phyloP scores from a whole-genome alignment of 2,113 vertebrate species.

The Marmota monax region DNA sequence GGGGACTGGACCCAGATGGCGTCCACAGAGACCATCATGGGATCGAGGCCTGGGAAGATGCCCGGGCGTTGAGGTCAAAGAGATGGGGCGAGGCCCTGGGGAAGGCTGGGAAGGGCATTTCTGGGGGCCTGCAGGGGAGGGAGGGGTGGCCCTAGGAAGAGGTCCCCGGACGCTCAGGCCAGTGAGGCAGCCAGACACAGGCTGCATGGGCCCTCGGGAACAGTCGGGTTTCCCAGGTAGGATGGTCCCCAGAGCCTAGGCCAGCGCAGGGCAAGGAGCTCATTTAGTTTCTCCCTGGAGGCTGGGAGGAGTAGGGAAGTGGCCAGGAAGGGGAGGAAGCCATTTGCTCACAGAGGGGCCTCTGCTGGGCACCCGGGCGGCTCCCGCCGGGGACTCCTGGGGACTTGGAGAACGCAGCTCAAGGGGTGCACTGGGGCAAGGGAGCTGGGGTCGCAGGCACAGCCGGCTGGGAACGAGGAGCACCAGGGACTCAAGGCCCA shows the following conservation, averaged over 20 bases:
- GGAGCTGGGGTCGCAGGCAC: not conserved
- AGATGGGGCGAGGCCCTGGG: not conserved
- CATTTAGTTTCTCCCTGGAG: not conserved
- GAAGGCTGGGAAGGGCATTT: no score
- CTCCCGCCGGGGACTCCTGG: no score
- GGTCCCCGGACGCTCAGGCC: no score
- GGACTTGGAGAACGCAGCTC: not conserved
- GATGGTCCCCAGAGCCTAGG: not conserved
- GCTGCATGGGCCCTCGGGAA: not conserved
- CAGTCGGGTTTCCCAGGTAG: not conserved
- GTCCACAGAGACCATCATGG: not conserved
- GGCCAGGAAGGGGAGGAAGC: not conserved
- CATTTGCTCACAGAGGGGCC: not conserved
- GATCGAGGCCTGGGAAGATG: not conserved
- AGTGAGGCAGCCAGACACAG: no score
- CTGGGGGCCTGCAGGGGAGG: no score
- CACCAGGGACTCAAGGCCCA: accelerated
- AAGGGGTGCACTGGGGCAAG: not conserved
- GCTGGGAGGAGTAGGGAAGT: not conserved
- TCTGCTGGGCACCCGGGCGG: accelerated
- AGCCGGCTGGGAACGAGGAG: not conserved
- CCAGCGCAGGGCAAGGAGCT: not conserved
- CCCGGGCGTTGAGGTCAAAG: not conserved
- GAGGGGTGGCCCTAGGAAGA: not conserved
- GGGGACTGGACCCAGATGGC: accelerated